Evolutionary conservation across 2,797 vertebrate species (phyloP), one percentile per base, ranked within the genome.

Genomic region (Cirrhinus molitorella): DNA sequence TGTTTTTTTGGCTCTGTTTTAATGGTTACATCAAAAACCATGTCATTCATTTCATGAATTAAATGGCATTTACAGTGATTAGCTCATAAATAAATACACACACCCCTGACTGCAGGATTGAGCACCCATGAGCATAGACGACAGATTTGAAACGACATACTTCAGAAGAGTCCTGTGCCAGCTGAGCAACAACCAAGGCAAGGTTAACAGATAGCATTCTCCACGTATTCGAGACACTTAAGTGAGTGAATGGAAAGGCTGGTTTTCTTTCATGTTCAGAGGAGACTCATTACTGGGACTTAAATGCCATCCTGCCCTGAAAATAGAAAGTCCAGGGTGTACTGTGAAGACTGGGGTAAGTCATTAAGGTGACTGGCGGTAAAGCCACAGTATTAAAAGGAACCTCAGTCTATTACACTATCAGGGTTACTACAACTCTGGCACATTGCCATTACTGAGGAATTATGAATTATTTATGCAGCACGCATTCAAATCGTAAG

Each of bases 391-490:
- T 76, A 90, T 88, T 53, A 93, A 93, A 91, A 88, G 65, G 57
- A 23, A 47, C 55, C 74, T 31, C 57, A 85, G 87, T 89, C 88
- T 88, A 93, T 93, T 92, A 92, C 89, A 83, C 80, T 88, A 86
- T 89, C 91, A 92, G 89, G 90, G 90, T 90, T 90, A 87, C 84
- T 90, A 89, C 89, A 91, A 89, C 88, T 90, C 72, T 59, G 78
- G 81, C 74, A 74, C 82, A 88, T 92, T 92, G 88, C 88, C 87
- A 93, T 93, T 92, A 92, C 85, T 23, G 84, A 85, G 80, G 61
- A 84, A 85, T 83, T 87, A 92, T 92, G 89, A 91, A 92, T 93
- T 88, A 92, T 87, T 57, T 87, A 90, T 90, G 88, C 84, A 88
- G 80, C 66, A 87, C 43, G 87, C 86, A 90, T 91, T 92, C 83